Percentiles rank a stretch among this genome's conserved stretches.
Conservation (phyloP, 2,888 invertebrate genomes). For the Petrolisthes manimaculis region DNA sequence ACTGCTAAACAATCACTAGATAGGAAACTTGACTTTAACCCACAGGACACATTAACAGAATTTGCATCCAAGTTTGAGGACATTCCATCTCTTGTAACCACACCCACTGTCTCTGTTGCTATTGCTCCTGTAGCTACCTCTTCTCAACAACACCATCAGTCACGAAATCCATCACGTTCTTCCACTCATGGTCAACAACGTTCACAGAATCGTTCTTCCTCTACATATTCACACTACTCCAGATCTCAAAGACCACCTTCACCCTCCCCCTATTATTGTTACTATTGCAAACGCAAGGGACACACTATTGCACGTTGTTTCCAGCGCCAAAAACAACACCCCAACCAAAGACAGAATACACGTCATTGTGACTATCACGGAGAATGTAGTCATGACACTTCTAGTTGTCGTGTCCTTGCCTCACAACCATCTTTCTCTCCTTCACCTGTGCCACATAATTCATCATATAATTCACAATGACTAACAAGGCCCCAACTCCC, state of each 20-base stretch:
- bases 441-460: neutral
- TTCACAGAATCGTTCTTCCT: neutral
- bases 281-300: neutral
- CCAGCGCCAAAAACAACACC: no score
- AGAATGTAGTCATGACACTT: no score
- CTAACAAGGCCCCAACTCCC: neutral
- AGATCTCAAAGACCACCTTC: no score
- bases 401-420: no score
- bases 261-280: neutral
- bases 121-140: neutral
- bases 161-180: neutral
- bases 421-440: neutral
- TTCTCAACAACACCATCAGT: neutral
- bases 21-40: neutral
- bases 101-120: neutral
- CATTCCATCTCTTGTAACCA: neutral
- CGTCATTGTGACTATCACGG: no score
- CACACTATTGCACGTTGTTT: neutral
- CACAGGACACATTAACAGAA: neutral
- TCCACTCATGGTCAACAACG: neutral
- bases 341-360: no score
- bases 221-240: neutral
- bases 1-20: neutral
- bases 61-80: neutral
- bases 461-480: neutral